Evolutionary conservation across 30 jellyfish, hydroid and myxozoan genomes (phyloP).

Genomic region (Aurelia coerulea): DNA sequence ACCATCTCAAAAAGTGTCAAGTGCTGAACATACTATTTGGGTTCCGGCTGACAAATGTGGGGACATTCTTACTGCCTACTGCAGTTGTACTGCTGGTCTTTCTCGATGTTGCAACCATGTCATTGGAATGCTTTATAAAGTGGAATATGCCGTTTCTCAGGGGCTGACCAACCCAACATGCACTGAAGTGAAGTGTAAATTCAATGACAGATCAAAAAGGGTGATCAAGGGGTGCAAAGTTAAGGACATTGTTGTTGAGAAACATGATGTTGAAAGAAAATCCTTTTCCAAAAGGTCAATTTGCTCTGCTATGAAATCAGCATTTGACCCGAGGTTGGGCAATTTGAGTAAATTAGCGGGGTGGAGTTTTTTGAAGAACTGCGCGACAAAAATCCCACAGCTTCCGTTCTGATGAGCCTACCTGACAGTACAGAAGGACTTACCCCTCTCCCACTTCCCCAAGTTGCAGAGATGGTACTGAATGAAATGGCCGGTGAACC

Average conservation of each 20-base stretch:
- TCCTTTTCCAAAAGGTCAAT: neutral
- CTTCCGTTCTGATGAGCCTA: neutral
- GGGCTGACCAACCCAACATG: conserved; percentile 27
- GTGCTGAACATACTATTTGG: conserved; percentile 3
- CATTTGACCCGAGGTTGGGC: neutral
- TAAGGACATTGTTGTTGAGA: neutral
- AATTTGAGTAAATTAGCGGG: neutral
- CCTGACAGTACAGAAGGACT: neutral
- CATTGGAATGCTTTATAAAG: conserved; percentile 12
- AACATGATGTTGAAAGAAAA: neutral
- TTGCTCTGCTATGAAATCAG: neutral
- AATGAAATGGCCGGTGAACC: neutral
- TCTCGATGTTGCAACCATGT: conserved; percentile 20
- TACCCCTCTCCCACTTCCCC: neutral
- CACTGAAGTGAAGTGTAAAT: conserved; percentile 24
- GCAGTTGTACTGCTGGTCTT: conserved; percentile 1
- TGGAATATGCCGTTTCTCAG: conserved; percentile 22
- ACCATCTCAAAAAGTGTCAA: neutral
- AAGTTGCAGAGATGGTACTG: neutral
- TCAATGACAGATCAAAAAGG: neutral
- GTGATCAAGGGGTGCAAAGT: neutral
- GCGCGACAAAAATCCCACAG: neutral
- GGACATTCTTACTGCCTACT: neutral
- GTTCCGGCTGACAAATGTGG: neutral
- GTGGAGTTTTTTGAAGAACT: neutral